Percentiles rank a stretch among this genome's conserved stretches.
Evolutionary conservation across 2,888 invertebrate species (phyloP).

Genomic region (Aleiodes alternator): DNA sequence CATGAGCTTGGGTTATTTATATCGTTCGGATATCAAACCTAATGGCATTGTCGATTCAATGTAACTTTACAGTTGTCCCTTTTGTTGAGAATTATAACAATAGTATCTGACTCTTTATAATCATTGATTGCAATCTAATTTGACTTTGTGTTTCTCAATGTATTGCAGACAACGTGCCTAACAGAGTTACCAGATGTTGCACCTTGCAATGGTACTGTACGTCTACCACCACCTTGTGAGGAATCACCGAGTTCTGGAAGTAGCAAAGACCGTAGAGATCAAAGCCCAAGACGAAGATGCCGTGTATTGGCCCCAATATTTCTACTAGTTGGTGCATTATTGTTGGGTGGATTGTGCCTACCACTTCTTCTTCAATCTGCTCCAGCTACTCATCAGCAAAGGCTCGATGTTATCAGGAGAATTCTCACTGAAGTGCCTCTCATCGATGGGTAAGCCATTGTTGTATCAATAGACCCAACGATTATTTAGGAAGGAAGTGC

Average conservation of each 20-base stretch:
- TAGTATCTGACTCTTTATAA: not conserved
- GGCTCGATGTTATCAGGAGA: slow-evolving; percentile 81
- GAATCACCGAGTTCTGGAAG: slow-evolving; percentile 74
- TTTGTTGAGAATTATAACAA: not conserved
- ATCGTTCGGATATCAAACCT: slow-evolving; percentile 11
- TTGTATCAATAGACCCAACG: not conserved
- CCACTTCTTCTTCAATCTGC: slow-evolving; percentile 73
- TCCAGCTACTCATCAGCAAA: slow-evolving; percentile 78
- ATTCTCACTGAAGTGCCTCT: slow-evolving; percentile 83
- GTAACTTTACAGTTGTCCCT: not conserved
- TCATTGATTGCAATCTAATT: slow-evolving; percentile 10
- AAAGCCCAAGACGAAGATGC: slow-evolving; percentile 67
- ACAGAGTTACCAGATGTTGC: slow-evolving; percentile 76
- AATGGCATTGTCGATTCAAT: slow-evolving; percentile 26
- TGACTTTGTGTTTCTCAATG: not conserved
- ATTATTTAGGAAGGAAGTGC: no score
- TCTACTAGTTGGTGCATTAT: slow-evolving; percentile 68
- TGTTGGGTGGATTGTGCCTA: slow-evolving; percentile 74
- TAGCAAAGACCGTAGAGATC: slow-evolving; percentile 71
- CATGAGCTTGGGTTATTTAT: not conserved
- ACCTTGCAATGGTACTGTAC: slow-evolving; percentile 73
- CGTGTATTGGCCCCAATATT: slow-evolving; percentile 72
- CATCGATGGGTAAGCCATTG: slow-evolving; percentile 83
- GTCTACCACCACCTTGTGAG: slow-evolving; percentile 72
- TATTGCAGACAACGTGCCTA: slow-evolving; percentile 75